These are phyloP conservation scores for Strongylocentrotus purpuratus DNA, from an alignment of 35 echinoderm and acorn worm genomes.

Conservation along the genomic window DNA sequence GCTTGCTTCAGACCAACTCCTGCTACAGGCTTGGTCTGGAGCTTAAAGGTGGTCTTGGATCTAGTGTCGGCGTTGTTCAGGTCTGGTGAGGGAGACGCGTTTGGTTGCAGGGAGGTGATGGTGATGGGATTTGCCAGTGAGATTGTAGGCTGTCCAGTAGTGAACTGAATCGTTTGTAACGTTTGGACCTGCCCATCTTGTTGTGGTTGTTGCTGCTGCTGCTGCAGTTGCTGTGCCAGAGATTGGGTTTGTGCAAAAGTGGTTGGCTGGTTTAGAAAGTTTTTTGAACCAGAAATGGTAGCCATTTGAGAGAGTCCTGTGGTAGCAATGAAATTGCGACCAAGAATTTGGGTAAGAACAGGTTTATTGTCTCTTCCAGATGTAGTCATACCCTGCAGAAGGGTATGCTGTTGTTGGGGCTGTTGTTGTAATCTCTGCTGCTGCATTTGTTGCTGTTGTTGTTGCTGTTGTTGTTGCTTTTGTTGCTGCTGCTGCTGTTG, in stretches of 20 bases:
- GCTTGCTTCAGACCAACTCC: background rate
- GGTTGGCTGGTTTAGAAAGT: constrained; percentile 20
- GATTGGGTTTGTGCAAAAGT: background rate
- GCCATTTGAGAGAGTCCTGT: constrained; percentile 8
- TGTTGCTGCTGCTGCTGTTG: constrained; percentile 19
- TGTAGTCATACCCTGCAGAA: background rate
- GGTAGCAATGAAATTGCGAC: background rate
- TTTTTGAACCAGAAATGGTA: constrained; percentile 14
- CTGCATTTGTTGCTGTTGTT: constrained; percentile 35
- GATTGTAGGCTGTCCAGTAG: background rate
- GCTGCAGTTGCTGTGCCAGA: constrained; percentile 42
- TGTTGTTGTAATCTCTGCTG: constrained; percentile 21
- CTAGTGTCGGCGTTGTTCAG: background rate
- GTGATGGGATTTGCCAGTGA: constrained; percentile 25
- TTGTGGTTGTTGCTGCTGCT: constrained; percentile 43
- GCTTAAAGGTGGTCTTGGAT: constrained; percentile 40
- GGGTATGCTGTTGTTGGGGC: constrained; percentile 20
- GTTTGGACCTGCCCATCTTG: constrained; percentile 26
- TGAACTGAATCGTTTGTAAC: background rate
- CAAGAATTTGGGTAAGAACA: background rate
- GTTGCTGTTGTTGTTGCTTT: constrained; percentile 11
- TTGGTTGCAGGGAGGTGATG: constrained; percentile 3
- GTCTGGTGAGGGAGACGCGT: background rate
- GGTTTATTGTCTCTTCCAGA: background rate
- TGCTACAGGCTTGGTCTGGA: constrained; percentile 13